A percentile compares a stretch with the other conserved stretches of the same genome.
Evolutionary conservation across 2,888 invertebrate species (phyloP).

Genomic region (Clusia tigrina): DNA sequence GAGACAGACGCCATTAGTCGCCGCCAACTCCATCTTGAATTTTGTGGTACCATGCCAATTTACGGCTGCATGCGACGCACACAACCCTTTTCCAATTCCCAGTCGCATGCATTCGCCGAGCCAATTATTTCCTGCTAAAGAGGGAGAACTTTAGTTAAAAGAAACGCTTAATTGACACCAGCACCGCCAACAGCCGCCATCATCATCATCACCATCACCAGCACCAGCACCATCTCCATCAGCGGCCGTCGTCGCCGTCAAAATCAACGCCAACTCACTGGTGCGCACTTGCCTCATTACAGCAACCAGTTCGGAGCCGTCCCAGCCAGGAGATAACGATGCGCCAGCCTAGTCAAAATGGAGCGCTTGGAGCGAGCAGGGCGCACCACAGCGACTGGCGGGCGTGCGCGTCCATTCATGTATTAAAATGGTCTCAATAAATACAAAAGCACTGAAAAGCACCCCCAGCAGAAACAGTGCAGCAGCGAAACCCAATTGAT

Average conservation of each 20-base stretch:
- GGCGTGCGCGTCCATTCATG: constrained; percentile 38
- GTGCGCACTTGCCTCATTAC: constrained; percentile 31
- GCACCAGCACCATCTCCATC: neutral
- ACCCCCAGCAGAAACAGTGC: neutral
- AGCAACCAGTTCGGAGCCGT: neutral
- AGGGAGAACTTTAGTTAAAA: constrained; percentile 30
- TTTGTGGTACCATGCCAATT: neutral
- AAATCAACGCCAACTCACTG: constrained; percentile 25
- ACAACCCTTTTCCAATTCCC: constrained; percentile 18
- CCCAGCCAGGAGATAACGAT: neutral
- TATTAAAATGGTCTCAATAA: constrained; percentile 42
- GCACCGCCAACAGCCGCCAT: constrained; percentile 37
- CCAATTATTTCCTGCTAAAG: constrained; percentile 47
- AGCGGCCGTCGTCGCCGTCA: constrained; percentile 31
- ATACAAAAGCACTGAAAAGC: constrained; percentile 45
- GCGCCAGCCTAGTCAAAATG: neutral
- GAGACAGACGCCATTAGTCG: constrained; percentile 25
- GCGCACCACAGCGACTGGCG: neutral
- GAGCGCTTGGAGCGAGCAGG: neutral
- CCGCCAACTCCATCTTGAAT: constrained; percentile 20
- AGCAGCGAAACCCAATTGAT: neutral
- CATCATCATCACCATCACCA: constrained; percentile 38
- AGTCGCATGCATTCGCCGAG: constrained; percentile 10
- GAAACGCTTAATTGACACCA: constrained; percentile 31
- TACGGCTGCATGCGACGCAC: neutral